phyloP scores from a whole-genome alignment of 2,113 vertebrate genomes.

The Syngnathus scovelli region DNA sequence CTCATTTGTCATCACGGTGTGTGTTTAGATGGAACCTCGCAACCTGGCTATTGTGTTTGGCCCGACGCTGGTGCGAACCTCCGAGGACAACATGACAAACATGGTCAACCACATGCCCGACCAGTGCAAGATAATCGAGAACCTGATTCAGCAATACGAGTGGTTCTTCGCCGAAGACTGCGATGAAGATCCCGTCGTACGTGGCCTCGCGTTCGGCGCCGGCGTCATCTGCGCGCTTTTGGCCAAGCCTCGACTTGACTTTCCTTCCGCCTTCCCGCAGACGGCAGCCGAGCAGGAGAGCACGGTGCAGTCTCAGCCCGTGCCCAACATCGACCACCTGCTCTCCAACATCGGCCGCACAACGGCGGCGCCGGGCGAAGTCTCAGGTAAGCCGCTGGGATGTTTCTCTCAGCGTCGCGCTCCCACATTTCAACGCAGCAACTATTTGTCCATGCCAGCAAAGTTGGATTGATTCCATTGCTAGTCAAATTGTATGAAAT shows the following conservation, averaged over 20 bases:
- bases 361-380: conserved; percentile 84
- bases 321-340: conserved; percentile 99
- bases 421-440: conserved; percentile 3
- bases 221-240: neutral
- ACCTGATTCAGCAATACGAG: conserved; percentile 96
- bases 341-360: conserved; percentile 97
- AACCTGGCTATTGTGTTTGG: conserved; percentile 98
- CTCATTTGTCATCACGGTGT: neutral
- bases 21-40: conserved; percentile 90
- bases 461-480: conserved; percentile 1
- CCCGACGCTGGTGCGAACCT: conserved; percentile 92
- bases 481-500: neutral
- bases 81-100: conserved; percentile 98
- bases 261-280: conserved; percentile 67
- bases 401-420: conserved; percentile 8
- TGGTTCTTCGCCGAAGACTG: conserved; percentile 97
- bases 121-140: conserved; percentile 98
- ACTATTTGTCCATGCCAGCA: conserved; percentile 12
- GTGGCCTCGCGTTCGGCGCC: conserved; percentile 53
- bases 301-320: conserved; percentile 95
- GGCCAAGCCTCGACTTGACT: neutral
- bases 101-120: conserved; percentile 99
- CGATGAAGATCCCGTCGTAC: conserved; percentile 89
- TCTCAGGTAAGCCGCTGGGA: conserved; percentile 85
- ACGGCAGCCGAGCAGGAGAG: conserved; percentile 88